Conservation (phyloP, 2,888 invertebrate genomes). For the Lottia gigantea region DNA sequence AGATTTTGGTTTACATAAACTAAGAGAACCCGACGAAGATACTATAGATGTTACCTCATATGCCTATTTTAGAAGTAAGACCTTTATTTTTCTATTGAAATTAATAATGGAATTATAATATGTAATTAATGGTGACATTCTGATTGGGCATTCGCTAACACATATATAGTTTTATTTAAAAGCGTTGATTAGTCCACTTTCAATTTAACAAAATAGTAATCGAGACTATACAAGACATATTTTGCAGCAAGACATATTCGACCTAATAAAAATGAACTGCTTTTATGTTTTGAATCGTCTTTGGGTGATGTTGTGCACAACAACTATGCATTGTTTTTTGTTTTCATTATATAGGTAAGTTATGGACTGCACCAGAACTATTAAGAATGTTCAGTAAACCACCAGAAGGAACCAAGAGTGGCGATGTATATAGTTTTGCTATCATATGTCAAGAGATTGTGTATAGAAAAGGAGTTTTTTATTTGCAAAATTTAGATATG, state of each 20-base stretch:
- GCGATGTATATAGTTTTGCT: slow-evolving; percentile 85
- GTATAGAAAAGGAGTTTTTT: slow-evolving; percentile 65
- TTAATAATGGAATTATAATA: no score
- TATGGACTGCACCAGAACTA: slow-evolving; percentile 51
- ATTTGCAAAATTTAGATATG: slow-evolving; percentile 49
- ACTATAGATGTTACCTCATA: slow-evolving; percentile 55
- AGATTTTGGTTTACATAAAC: slow-evolving; percentile 90
- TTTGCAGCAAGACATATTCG: no score
- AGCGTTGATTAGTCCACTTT: no score
- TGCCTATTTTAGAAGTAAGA: slow-evolving; percentile 60
- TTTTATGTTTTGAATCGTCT: no score
- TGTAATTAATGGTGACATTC: no score
- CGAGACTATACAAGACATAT: no score
- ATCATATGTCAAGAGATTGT: slow-evolving; percentile 92
- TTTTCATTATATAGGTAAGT: slow-evolving; percentile 31
- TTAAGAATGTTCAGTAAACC: slow-evolving; percentile 69
- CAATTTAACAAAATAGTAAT: no score
- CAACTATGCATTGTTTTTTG: no score
- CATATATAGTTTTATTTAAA: no score
- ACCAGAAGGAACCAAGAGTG: slow-evolving; percentile 59
- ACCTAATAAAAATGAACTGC: no score
- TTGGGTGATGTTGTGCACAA: no score
- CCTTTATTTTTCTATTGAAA: not conserved
- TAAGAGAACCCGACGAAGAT: slow-evolving; percentile 71
- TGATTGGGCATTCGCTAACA: no score